Conservation (phyloP, 1,140 invertebrate species). For the Antheraea pernyi region DNA sequence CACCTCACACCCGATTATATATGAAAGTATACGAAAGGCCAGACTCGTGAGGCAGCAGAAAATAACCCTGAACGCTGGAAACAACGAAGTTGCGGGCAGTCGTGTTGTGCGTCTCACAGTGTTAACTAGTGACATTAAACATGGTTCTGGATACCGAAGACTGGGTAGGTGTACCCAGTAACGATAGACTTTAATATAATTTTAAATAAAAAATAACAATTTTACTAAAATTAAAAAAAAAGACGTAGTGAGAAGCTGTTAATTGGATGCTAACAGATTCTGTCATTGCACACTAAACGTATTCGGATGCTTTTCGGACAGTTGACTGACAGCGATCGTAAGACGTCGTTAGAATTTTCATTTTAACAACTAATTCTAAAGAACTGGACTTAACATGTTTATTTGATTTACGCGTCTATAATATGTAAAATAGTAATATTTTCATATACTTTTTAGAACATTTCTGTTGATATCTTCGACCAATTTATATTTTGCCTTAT, state of each 20-base stretch:
- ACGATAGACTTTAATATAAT: background rate
- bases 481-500: too few species aligned
- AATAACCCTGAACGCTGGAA: slow-evolving; percentile 77
- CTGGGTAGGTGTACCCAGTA: slow-evolving; percentile 61
- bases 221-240: background rate
- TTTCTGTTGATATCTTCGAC: too few species aligned
- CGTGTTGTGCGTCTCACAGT: slow-evolving; percentile 78
- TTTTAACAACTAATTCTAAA: slow-evolving; percentile 23
- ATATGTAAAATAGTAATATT: too few species aligned
- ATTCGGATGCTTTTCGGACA: slow-evolving; percentile 22
- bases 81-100: slow-evolving; percentile 59
- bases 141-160: slow-evolving; percentile 77
- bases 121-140: slow-evolving; percentile 74
- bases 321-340: slow-evolving; percentile 28
- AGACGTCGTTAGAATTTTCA: slow-evolving; percentile 9
- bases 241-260: slow-evolving; percentile 16
- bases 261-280: slow-evolving; percentile 34
- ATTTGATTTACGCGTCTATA: too few species aligned
- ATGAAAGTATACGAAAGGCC: slow-evolving; percentile 66
- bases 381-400: slow-evolving; percentile 13
- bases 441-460: too few species aligned
- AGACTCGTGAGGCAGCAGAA: slow-evolving; percentile 64
- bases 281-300: slow-evolving; percentile 27
- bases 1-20: slow-evolving; percentile 42
- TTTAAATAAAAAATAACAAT: background rate